Evolutionary conservation across 2,888 invertebrate species (phyloP).

Genomic region (Metopia argyrocephala): DNA sequence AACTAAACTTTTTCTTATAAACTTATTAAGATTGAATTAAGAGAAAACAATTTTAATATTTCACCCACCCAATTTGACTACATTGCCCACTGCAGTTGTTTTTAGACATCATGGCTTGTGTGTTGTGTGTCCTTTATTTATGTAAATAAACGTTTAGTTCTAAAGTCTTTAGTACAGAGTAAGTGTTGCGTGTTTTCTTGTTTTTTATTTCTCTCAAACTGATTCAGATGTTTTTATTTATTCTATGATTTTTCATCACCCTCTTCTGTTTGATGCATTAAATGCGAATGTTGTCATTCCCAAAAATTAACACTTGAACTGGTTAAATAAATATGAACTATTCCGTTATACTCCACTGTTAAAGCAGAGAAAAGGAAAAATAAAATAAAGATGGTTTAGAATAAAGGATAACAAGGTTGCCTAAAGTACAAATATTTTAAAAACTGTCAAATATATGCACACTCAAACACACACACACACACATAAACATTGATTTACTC

Average conservation of each 20-base stretch:
- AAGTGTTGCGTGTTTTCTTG: conserved; percentile 11
- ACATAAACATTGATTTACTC: neutral
- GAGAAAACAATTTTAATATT: neutral
- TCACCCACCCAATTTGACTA: neutral
- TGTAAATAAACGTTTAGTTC: conserved; percentile 39
- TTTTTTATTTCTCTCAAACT: conserved; percentile 20
- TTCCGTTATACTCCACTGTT: conserved; percentile 11
- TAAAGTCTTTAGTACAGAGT: neutral
- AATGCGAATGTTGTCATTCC: conserved; percentile 40
- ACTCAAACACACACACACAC: conserved; percentile 58
- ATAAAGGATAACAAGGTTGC: conserved; percentile 68
- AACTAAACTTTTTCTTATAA: no score
- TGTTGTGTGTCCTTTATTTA: conserved; percentile 39
- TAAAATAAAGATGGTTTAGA: conserved; percentile 24
- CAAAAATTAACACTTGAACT: conserved; percentile 51
- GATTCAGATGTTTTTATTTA: conserved; percentile 53
- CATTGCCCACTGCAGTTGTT: neutral
- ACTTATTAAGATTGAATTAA: no score
- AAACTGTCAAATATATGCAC: conserved; percentile 79
- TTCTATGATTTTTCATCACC: conserved; percentile 46
- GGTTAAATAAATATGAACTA: conserved; percentile 44
- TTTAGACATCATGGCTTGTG: conserved; percentile 25
- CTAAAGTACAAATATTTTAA: conserved; percentile 78
- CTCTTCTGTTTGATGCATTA: conserved; percentile 52
- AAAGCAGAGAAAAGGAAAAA: neutral